These are phyloP conservation scores for Clytia hemisphaerica DNA, from an alignment of 30 jellyfish, hydroid and myxozoan species.

Conservation along the genomic window DNA sequence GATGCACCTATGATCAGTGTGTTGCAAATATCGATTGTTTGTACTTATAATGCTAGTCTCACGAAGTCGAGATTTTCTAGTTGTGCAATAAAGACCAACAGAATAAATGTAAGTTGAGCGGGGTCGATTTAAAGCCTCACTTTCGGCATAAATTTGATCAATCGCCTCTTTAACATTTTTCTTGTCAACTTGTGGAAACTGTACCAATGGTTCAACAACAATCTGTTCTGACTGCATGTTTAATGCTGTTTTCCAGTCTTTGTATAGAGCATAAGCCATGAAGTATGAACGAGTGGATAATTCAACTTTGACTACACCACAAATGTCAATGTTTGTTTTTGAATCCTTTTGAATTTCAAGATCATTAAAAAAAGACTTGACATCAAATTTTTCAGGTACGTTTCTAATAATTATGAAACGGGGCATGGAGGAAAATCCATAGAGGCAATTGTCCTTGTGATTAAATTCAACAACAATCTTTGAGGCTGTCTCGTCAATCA, in stretches of 20 bases:
- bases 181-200: constrained; percentile 1
- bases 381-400: background rate
- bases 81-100: background rate
- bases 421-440: constrained; percentile 17
- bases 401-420: background rate
- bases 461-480: constrained; percentile 6
- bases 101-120: constrained; percentile 20
- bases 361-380: background rate
- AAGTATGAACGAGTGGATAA: background rate
- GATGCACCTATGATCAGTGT: constrained; percentile 1
- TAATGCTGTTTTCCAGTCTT: constrained; percentile 11
- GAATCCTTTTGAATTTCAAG: background rate
- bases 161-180: constrained; percentile 1
- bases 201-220: background rate
- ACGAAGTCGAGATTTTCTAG: background rate
- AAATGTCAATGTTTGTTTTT: background rate
- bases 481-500: constrained; percentile 6
- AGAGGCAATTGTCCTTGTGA: background rate
- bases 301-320: background rate
- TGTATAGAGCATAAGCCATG: constrained; percentile 10
- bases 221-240: background rate
- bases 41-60: background rate
- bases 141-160: constrained; percentile 11
- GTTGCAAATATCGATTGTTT: background rate
- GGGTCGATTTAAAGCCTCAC: constrained; percentile 7